Conservation (phyloP, 2,888 invertebrate genomes). For the Drosophila affinis region DNA sequence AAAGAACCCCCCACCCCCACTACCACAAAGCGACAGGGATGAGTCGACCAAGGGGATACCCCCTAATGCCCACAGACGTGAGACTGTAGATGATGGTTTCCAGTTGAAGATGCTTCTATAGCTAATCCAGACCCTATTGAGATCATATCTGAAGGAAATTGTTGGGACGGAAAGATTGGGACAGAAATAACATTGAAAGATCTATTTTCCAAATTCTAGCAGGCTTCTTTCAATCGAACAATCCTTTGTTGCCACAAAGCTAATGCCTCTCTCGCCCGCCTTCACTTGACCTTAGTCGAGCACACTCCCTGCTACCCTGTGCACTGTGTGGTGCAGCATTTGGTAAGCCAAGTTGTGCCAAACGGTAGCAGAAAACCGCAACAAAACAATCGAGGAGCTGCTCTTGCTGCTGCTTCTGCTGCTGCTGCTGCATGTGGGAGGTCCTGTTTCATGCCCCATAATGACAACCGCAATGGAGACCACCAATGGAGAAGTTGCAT, state of each 20-base stretch:
- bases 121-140: too few species aligned
- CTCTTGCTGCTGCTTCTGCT: too few species aligned
- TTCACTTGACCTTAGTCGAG: background rate
- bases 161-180: too few species aligned
- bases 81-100: too few species aligned
- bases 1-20: constrained; percentile 10
- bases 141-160: too few species aligned
- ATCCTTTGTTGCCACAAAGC: too few species aligned
- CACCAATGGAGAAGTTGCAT: constrained; percentile 69
- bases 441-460: constrained; percentile 67
- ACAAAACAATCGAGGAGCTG: constrained; percentile 61
- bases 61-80: background rate
- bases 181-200: too few species aligned
- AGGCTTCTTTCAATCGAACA: too few species aligned
- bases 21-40: background rate
- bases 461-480: constrained; percentile 73
- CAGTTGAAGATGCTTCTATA: too few species aligned
- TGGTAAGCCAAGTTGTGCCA: constrained; percentile 49
- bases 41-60: constrained; percentile 18
- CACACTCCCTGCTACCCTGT: constrained; percentile 22
- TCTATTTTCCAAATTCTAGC: too few species aligned
- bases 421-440: constrained; percentile 69
- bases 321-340: background rate
- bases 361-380: constrained; percentile 76
- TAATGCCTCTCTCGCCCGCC: too few species aligned